Conservation (phyloP, 1,140 invertebrate genomes). For the Metopolophium dirhodum region DNA sequence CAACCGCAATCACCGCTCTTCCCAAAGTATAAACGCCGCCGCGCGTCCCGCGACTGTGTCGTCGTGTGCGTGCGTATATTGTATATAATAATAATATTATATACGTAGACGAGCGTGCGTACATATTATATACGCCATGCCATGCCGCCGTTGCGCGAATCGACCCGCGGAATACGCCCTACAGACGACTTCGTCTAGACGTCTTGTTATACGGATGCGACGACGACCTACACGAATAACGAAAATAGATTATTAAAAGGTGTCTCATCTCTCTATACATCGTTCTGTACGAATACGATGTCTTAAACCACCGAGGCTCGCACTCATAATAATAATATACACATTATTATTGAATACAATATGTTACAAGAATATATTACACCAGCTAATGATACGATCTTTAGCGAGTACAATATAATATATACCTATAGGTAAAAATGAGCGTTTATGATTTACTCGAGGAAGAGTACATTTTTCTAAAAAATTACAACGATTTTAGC, state of each 20-base stretch:
- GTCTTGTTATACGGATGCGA: slow-evolving; percentile 44
- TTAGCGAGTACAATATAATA: too few relatives aligned
- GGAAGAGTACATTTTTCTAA: too few relatives aligned
- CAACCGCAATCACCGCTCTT: background rate
- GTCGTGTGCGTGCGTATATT: background rate
- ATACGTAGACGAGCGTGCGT: background rate
- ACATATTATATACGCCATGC: background rate
- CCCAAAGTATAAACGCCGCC: background rate
- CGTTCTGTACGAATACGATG: background rate
- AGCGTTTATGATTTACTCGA: too few relatives aligned
- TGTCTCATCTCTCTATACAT: slow-evolving; percentile 31
- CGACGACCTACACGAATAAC: slow-evolving; percentile 56
- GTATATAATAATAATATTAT: background rate
- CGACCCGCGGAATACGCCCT: slow-evolving; percentile 56
- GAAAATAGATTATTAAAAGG: slow-evolving; percentile 56
- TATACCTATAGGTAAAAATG: too few relatives aligned
- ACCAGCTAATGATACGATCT: too few relatives aligned
- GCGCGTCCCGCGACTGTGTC: background rate
- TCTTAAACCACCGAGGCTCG: background rate
- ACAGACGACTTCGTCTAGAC: slow-evolving; percentile 57
- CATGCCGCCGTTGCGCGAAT: slow-evolving; percentile 34
- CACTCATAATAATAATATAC: background rate
- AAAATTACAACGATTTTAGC: too few relatives aligned
- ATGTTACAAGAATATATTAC: too few relatives aligned
- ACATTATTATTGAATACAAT: background rate